These are phyloP conservation scores for Circaetus gallicus DNA, from an alignment of 2,113 vertebrate species.

Conservation along the genomic window DNA sequence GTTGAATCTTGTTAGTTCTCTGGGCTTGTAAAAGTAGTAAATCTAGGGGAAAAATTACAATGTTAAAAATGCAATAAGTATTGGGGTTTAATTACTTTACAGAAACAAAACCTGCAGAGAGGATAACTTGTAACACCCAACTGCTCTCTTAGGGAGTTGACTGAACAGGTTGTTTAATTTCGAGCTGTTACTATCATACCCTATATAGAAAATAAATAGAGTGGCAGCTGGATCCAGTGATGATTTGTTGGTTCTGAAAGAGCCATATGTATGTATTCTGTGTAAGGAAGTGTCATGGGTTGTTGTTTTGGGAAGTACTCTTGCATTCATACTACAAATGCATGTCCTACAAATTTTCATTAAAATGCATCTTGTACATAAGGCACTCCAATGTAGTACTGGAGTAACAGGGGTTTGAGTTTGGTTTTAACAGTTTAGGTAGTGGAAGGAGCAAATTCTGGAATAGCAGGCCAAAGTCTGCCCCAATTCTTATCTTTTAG, in stretches of 20 bases:
- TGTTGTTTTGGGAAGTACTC: neutral
- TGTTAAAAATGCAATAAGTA: neutral
- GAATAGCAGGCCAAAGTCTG: neutral
- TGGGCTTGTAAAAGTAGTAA: neutral
- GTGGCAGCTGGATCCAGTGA: neutral
- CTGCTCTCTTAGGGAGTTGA: neutral
- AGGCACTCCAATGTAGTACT: too few species aligned
- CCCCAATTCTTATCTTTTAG: neutral
- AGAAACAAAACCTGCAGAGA: neutral
- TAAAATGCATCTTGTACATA: neutral
- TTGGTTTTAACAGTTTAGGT: neutral
- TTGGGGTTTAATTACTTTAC: neutral
- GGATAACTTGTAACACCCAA: neutral
- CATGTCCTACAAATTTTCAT: neutral
- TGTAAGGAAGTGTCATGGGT: neutral
- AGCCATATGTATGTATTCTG: fast-evolving
- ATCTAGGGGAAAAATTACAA: neutral
- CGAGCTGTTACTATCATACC: neutral
- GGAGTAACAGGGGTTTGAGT: neutral
- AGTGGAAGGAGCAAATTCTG: neutral
- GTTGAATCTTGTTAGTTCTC: neutral
- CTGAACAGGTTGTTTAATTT: neutral
- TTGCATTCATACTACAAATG: neutral
- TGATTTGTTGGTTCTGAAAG: neutral
- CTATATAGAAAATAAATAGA: neutral